Evolutionary conservation across 2,797 vertebrate species (phyloP), one percentile per base, ranked within the genome.

Genomic region (Pipistrellus pygmaeus): DNA sequence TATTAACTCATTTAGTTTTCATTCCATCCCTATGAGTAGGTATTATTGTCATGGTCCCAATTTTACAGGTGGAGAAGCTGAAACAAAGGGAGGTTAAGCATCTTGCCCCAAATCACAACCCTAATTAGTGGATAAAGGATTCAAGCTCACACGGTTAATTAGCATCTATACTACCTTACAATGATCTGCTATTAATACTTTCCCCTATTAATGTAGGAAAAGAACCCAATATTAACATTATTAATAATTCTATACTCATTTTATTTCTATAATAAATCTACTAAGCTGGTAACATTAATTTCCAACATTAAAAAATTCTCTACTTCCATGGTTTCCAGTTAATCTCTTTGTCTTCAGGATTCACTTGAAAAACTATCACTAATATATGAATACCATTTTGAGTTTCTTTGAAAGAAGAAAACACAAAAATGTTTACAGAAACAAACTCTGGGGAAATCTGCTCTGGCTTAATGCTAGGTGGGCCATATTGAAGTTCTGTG

Each of bases 301-400:
- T 80, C 21, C n/a, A 83, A 75, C 30, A 51, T 62, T 85, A 92
- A 25, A 88, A 76, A 68, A 69, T 83, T 78, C 8, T 38, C 15
- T 92, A 55, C 25, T 69, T 83, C 48, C 23, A 81, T 8, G 17
- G 84, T 72, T 96, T 95, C 85, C 73, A 55, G 30, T 41, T 71
- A 64, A 62, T 48, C 41, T 60, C 20, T 68, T 83, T 23, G 80
- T 88, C 46, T 93, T 73, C 60, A 25, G 35, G 27, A 14, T 69
- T 84, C 30, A 77, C n/a, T 94, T 82, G 41, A 53, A 90, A 88
- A 83, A 62, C 30, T 21, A 55, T 41, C 35, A 73, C 20, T 73
- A 71, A 81, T 53, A 35, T 18, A 32, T 5, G 17, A 20, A 44
- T 27, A 80, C 32, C 6, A 53, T 51, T 72, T 64, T 82, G 38